phyloP scores from a whole-genome alignment of 37 sponge, comb jelly and placozoan species.

The Oopsacas minuta region DNA sequence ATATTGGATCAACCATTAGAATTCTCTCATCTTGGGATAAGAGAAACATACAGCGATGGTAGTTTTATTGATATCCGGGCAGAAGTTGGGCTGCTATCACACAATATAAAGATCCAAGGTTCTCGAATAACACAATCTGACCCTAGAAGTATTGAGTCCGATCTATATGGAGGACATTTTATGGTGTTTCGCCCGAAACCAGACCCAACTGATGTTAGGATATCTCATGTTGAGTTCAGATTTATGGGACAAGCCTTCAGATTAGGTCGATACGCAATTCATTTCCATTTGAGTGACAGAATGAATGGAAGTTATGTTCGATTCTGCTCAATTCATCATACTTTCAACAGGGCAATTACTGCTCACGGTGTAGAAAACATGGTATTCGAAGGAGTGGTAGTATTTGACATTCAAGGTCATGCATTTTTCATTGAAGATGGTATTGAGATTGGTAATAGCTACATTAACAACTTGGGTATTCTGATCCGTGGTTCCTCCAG shows the following conservation, averaged over 20 bases:
- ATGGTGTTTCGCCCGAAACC: conserved; percentile 58
- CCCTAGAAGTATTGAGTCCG: conserved; percentile 24
- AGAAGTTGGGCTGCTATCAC: conserved; percentile 68
- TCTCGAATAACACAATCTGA: conserved; percentile 5
- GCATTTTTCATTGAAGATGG: conserved; percentile 85
- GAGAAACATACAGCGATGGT: conserved; percentile 50
- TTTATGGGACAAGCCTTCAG: conserved; percentile 73
- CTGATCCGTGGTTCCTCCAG: conserved; percentile 59
- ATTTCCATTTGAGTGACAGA: conserved; percentile 71
- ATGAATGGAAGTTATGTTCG: conserved; percentile 67
- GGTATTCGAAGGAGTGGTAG: conserved; percentile 70
- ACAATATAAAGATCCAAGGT: conserved; percentile 67
- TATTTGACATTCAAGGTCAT: conserved; percentile 82
- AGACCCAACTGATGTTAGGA: conserved; percentile 56
- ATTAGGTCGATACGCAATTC: conserved; percentile 78
- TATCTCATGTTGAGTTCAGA: conserved; percentile 59
- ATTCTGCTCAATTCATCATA: conserved; percentile 74
- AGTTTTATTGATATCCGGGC: conserved; percentile 74
- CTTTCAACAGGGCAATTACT: conserved; percentile 73
- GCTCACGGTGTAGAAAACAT: conserved; percentile 73
- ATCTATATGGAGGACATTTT: conserved; percentile 66
- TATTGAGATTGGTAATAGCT: conserved; percentile 60
- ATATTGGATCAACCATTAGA: conserved; percentile 19
- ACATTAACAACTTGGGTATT: conserved; percentile 57
- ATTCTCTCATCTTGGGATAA: conserved; percentile 54